Evolutionary conservation across 1,140 invertebrate species (phyloP).

Genomic region (Phthorimaea operculella): DNA sequence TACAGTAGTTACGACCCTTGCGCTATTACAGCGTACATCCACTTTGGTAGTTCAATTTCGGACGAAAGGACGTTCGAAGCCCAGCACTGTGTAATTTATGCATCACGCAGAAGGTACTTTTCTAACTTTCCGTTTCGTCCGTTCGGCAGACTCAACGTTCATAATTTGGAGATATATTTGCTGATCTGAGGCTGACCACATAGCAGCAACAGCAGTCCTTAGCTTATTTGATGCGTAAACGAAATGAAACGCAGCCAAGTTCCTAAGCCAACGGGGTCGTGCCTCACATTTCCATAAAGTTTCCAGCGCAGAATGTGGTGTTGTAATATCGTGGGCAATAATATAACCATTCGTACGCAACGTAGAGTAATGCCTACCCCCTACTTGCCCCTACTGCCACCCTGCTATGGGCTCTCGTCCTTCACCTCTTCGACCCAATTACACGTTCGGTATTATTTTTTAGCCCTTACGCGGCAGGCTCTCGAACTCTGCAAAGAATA

Average conservation of each 20-base stretch:
- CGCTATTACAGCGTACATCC: conserved; percentile 21
- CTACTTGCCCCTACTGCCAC: conserved; percentile 22
- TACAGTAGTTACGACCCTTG: conserved; percentile 41
- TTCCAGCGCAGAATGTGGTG: conserved; percentile 43
- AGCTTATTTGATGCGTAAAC: too few species aligned
- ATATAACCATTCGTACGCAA: conserved; percentile 47
- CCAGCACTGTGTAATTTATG: not conserved
- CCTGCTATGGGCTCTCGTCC: conserved; percentile 31
- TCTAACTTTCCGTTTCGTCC: too few species aligned
- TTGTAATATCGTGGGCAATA: conserved; percentile 46
- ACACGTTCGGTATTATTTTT: conserved; percentile 17
- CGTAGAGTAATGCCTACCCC: conserved; percentile 32
- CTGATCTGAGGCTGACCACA: too few species aligned
- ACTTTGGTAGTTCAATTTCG: not conserved
- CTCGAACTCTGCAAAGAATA: not conserved
- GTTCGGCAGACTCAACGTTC: too few species aligned
- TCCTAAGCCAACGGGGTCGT: conserved; percentile 51
- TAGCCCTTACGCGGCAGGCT: not conserved
- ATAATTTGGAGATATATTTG: too few species aligned
- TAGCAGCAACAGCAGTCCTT: too few species aligned
- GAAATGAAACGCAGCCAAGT: conserved; percentile 35
- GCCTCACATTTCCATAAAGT: conserved; percentile 54
- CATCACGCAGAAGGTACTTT: too few species aligned
- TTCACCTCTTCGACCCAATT: conserved; percentile 58
- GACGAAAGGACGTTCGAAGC: not conserved